phyloP scores from a whole-genome alignment of 2,113 vertebrate genomes.

The Craseonycteris thonglongyai region DNA sequence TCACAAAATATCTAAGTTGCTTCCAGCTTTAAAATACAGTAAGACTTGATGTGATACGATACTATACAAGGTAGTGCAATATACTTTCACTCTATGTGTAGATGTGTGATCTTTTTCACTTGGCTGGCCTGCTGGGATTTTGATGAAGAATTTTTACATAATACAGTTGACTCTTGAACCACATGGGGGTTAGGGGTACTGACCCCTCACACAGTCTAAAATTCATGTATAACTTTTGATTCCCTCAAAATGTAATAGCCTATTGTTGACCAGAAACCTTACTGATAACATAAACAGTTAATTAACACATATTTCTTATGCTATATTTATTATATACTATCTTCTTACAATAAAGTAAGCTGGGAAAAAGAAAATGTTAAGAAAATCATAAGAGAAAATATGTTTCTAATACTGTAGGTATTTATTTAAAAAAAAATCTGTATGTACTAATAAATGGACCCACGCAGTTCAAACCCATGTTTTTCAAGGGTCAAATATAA shows the following conservation, averaged over 20 bases:
- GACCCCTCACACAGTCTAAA: not conserved
- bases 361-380: not conserved
- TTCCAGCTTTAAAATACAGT: not conserved
- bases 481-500: not conserved
- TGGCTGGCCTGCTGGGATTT: not conserved
- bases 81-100: not conserved
- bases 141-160: not conserved
- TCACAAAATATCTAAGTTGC: not conserved
- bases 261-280: not conserved
- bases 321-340: not conserved
- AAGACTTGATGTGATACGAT: not conserved
- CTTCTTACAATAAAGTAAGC: not conserved
- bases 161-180: not conserved
- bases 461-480: not conserved
- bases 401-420: not conserved
- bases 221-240: not conserved
- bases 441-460: not conserved
- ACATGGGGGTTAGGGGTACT: not conserved
- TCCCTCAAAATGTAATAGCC: not conserved
- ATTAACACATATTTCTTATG: not conserved
- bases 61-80: not conserved
- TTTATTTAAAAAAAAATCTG: not conserved
- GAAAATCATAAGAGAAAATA: not conserved
- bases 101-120: not conserved
- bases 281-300: not conserved